phyloP scores from a whole-genome alignment of 2,113 vertebrate species.

The Stercorarius parasiticus region DNA sequence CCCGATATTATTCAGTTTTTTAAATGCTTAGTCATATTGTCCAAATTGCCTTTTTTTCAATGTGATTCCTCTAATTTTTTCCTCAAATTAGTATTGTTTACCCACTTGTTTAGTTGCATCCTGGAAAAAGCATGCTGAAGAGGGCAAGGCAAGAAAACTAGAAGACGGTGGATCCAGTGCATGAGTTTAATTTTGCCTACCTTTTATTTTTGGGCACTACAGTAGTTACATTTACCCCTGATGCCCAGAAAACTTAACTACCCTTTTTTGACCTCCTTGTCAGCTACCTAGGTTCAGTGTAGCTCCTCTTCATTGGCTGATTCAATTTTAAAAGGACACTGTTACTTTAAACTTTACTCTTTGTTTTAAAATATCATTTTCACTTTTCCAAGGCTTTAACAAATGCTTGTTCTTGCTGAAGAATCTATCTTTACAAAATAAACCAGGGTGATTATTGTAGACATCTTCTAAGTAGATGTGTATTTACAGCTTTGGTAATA shows the following conservation, averaged over 20 bases:
- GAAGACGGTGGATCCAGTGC: not conserved
- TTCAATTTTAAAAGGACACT: not conserved
- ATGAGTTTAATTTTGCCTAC: not conserved
- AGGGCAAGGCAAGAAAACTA: not conserved
- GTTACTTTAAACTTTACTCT: not conserved
- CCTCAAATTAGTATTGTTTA: not conserved
- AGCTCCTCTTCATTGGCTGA: not conserved
- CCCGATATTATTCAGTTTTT: not conserved
- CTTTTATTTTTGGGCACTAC: not conserved
- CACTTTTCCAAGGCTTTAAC: not conserved
- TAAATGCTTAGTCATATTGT: not conserved
- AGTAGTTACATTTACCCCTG: not conserved
- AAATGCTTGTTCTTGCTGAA: not conserved
- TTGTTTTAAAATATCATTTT: not conserved
- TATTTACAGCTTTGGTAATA: slow-evolving; percentile 42
- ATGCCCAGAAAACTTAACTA: not conserved
- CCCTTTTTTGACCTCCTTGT: not conserved
- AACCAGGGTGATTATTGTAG: not conserved
- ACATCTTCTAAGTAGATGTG: not conserved
- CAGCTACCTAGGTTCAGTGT: not conserved
- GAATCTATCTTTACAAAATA: slow-evolving; percentile 30
- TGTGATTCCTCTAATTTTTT: not conserved
- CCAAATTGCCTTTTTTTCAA: not conserved
- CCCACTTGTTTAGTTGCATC: not conserved
- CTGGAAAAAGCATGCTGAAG: not conserved